phyloP scores from a whole-genome alignment of 2,888 invertebrate genomes.

The Tortricodes alternella region DNA sequence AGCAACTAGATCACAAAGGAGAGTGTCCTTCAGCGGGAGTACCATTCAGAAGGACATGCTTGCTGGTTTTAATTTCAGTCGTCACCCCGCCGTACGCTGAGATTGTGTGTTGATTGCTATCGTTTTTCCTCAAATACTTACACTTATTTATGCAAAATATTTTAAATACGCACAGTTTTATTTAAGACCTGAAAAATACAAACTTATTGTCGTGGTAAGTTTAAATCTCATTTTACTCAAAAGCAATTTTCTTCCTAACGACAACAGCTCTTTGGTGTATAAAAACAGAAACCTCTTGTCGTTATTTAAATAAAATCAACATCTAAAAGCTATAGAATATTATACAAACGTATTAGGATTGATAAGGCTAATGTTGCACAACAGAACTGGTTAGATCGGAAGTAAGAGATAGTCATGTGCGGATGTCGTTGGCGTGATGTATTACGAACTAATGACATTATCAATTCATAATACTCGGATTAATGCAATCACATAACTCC shows the following conservation, averaged over 20 bases:
- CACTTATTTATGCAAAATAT: not conserved
- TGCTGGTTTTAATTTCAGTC: conserved; percentile 70
- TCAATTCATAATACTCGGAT: conserved; percentile 45
- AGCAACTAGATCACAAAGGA: conserved; percentile 71
- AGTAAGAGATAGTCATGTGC: conserved; percentile 36
- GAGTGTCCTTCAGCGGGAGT: conserved; percentile 70
- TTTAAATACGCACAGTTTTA: not conserved
- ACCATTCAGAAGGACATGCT: conserved; percentile 64
- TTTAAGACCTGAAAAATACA: not conserved
- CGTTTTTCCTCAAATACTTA: conserved; percentile 6
- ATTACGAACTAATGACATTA: conserved; percentile 45
- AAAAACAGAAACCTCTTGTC: not conserved
- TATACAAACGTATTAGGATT: conserved; percentile 4
- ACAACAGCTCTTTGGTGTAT: not conserved
- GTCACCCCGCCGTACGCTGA: conserved; percentile 46
- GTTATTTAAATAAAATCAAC: not conserved
- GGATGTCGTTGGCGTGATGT: conserved; percentile 42
- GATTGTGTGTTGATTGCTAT: conserved; percentile 49
- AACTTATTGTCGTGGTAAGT: conserved; percentile 7
- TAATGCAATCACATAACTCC: conserved; percentile 37
- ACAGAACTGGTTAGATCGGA: conserved; percentile 28
- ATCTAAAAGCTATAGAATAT: not conserved
- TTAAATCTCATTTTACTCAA: not conserved
- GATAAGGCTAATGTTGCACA: conserved; percentile 16
- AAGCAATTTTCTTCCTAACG: not conserved